Percentiles rank a stretch among this genome's conserved stretches.
Evolutionary conservation across 2,888 invertebrate species (phyloP).

Genomic region (Ptychoptera contaminata): DNA sequence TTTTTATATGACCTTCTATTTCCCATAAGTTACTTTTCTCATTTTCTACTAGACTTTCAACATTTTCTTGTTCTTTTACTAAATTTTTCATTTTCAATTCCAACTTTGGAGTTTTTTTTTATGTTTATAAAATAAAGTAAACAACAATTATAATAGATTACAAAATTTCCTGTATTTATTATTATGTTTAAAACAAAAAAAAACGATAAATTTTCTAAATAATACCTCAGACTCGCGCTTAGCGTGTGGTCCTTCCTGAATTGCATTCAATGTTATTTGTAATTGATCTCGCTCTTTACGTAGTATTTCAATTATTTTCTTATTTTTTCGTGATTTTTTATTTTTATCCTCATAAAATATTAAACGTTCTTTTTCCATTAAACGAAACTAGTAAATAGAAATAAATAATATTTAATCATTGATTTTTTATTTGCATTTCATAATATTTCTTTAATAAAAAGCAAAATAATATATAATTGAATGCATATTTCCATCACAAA

Average conservation of each 20-base stretch:
- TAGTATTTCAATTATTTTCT: conserved; percentile 23
- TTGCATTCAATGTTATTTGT: conserved; percentile 19
- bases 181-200: not conserved
- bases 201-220: not conserved
- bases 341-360: conserved; percentile 23
- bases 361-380: conserved; percentile 21
- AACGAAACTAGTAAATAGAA: conserved; percentile 7
- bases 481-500: too few species aligned
- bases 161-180: not conserved
- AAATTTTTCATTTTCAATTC: conserved; percentile 6
- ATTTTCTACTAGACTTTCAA: conserved; percentile 18
- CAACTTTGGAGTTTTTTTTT: not conserved
- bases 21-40: conserved; percentile 29
- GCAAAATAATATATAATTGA: too few species aligned
- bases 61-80: conserved; percentile 15
- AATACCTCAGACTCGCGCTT: conserved; percentile 20
- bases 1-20: conserved; percentile 35
- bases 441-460: too few species aligned
- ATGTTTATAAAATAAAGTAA: not conserved
- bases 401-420: not conserved
- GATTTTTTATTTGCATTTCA: not conserved
- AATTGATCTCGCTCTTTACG: conserved; percentile 25
- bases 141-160: not conserved
- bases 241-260: conserved; percentile 26
- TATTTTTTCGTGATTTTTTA: conserved; percentile 25